These are phyloP conservation scores for Ametastegia equiseti DNA, from an alignment of 2,888 invertebrate species.

Conservation along the genomic window DNA sequence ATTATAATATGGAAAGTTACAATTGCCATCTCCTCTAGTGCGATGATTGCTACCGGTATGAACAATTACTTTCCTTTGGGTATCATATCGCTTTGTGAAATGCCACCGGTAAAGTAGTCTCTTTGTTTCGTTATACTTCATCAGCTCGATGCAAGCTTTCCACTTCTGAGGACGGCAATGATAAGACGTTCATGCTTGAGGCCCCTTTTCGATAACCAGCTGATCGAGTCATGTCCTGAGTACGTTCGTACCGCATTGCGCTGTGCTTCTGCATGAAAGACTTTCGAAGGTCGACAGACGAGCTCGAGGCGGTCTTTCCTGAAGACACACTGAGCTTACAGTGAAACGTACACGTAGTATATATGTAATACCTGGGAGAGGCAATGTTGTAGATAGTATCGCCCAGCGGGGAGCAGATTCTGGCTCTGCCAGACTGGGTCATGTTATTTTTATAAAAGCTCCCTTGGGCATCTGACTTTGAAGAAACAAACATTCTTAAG, in stretches of 20 bases:
- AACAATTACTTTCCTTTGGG: no score
- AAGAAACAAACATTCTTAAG: neutral
- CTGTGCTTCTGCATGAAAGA: neutral
- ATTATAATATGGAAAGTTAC: no score
- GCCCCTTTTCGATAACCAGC: neutral
- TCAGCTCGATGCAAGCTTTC: no score
- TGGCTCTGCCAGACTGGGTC: neutral
- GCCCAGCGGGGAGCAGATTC: neutral
- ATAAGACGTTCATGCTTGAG: neutral
- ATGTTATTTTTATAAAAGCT: conserved; percentile 22
- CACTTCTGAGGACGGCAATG: neutral
- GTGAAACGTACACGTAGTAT: conserved; percentile 7
- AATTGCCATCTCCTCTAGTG: no score
- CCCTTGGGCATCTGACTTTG: conserved; percentile 3
- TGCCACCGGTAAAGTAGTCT: no score
- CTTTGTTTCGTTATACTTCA: neutral
- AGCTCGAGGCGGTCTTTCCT: conserved; percentile 11
- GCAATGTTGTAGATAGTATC: conserved; percentile 15
- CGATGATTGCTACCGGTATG: no score
- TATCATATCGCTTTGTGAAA: no score
- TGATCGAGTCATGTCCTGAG: neutral
- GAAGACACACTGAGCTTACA: neutral
- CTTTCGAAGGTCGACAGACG: neutral
- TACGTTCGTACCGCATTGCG: neutral
- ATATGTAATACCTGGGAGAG: conserved; percentile 19